Percentiles rank a stretch among this genome's conserved stretches.
Evolutionary conservation across 2,888 invertebrate genomes (phyloP).

Genomic region (Strigamia maritima): DNA sequence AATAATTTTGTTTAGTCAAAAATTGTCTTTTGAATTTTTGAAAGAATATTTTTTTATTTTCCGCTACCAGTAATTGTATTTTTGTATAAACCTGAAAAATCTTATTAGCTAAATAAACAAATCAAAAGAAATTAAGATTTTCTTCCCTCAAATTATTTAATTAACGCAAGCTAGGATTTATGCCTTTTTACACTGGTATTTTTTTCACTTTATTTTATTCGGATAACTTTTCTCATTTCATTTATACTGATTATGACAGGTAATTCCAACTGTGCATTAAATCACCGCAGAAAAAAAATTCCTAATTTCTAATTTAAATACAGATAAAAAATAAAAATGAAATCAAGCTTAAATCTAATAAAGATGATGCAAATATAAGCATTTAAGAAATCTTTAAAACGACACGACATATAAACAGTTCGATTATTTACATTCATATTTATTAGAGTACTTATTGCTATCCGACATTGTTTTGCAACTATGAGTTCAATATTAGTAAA

Average conservation of each 20-base stretch:
- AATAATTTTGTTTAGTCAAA: background rate
- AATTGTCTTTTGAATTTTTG: background rate
- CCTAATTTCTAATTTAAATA: background rate
- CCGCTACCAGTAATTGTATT: background rate
- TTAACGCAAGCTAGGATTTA: background rate
- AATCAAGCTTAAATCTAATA: background rate
- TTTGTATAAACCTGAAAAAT: background rate
- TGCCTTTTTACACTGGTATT: background rate
- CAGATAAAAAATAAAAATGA: background rate
- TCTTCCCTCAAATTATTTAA: background rate
- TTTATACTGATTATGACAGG: slow-evolving; percentile 8
- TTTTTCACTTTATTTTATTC: background rate
- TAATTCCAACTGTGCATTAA: background rate
- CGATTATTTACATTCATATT: too few species aligned
- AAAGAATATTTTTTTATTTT: background rate
- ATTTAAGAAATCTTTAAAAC: background rate
- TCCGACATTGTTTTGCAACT: too few species aligned
- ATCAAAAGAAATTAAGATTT: background rate
- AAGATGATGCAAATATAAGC: background rate
- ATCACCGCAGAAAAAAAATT: background rate
- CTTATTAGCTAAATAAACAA: background rate
- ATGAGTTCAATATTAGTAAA: too few species aligned
- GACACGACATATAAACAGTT: background rate
- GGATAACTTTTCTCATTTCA: background rate
- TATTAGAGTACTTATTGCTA: too few species aligned